These are phyloP conservation scores for Conger conger DNA, from an alignment of 2,113 vertebrate species.

Conservation along the genomic window DNA sequence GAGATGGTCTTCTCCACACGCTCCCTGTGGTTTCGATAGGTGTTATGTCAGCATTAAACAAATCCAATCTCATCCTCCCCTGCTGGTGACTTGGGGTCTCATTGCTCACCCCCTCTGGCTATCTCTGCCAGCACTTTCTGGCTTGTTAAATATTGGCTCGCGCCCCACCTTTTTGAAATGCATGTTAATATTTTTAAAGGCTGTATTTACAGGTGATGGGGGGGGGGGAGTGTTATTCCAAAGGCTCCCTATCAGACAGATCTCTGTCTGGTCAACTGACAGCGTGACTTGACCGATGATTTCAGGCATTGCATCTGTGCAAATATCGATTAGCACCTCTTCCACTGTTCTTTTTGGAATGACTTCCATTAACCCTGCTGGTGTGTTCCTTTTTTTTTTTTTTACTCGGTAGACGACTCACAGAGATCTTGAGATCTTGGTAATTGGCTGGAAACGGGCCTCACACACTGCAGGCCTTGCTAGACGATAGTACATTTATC, in stretches of 20 bases:
- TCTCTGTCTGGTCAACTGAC: slow-evolving; percentile 60
- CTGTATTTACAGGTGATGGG: slow-evolving; percentile 57
- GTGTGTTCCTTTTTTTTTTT: background rate
- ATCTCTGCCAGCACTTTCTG: background rate
- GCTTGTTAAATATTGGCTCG: slow-evolving; percentile 14
- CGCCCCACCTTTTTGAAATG: slow-evolving; percentile 38
- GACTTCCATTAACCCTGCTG: slow-evolving; percentile 12
- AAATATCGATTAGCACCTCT: slow-evolving; percentile 63
- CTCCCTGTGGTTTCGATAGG: background rate
- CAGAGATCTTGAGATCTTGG: background rate
- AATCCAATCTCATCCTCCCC: background rate
- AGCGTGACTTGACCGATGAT: slow-evolving; percentile 48
- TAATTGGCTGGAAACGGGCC: background rate
- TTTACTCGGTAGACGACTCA: background rate
- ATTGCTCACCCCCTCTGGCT: background rate
- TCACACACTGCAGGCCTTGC: too few species aligned
- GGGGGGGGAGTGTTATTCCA: slow-evolving; percentile 69
- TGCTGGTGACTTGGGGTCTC: background rate
- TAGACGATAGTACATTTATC: too few species aligned
- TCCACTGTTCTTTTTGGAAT: slow-evolving; percentile 32
- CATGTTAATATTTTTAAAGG: slow-evolving; percentile 59
- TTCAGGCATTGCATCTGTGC: slow-evolving; percentile 51
- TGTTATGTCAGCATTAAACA: background rate
- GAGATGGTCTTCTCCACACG: background rate
- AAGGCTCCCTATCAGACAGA: slow-evolving; percentile 59